These are phyloP conservation scores for Callipepla californica DNA, from an alignment of 2,113 vertebrate genomes.

Conservation along the genomic window DNA sequence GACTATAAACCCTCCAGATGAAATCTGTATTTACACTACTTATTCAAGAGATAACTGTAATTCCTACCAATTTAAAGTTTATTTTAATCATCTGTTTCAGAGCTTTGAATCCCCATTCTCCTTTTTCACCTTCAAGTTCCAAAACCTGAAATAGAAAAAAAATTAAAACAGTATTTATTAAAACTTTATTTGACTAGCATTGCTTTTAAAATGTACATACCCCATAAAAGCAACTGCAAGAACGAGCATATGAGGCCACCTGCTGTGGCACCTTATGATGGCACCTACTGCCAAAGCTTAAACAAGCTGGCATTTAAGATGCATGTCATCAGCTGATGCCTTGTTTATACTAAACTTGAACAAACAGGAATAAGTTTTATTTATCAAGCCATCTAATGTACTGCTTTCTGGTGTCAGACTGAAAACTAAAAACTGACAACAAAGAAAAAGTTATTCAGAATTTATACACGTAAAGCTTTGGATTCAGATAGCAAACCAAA, in stretches of 20 bases:
- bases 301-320: neutral
- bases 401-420: neutral
- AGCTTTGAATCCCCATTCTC: conserved; percentile 99
- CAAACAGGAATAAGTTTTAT: neutral
- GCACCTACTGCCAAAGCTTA: neutral
- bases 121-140: conserved; percentile 98
- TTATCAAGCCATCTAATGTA: neutral
- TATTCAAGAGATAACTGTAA: conserved; percentile 13
- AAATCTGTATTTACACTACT: conserved; percentile 1
- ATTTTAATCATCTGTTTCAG: conserved; percentile 99
- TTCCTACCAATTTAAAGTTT: conserved; percentile 98
- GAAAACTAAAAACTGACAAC: neutral
- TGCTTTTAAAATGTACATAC: neutral
- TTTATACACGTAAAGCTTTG: neutral
- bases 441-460: neutral
- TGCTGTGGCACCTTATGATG: neutral
- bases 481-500: neutral
- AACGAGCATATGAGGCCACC: rapidly evolving
- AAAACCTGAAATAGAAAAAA: conserved; percentile 86
- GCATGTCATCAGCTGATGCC: neutral
- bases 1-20: neutral
- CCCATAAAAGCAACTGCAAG: neutral
- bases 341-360: conserved; percentile 18
- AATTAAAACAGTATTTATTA: neutral
- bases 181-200: neutral